Conservation (phyloP, 2,888 invertebrate genomes). For the Pediacus dermestoides region DNA sequence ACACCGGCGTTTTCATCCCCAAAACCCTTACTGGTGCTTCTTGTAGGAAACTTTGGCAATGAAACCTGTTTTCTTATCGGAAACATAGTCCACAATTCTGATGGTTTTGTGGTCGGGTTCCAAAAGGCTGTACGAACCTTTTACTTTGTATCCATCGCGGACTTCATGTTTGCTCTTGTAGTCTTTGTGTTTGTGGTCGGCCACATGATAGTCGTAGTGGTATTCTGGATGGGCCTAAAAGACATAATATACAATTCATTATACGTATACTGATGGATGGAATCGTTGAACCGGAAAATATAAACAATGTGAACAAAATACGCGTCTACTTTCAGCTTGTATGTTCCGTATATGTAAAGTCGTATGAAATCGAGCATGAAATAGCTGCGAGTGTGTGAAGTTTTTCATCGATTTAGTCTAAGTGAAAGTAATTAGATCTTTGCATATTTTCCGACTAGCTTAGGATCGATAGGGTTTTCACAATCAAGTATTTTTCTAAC, state of each 20-base stretch:
- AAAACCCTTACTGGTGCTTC: conserved; percentile 32
- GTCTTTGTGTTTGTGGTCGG: conserved; percentile 41
- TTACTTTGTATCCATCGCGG: conserved; percentile 45
- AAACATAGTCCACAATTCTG: conserved; percentile 41
- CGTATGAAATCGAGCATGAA: no score
- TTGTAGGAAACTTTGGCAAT: conserved; percentile 42
- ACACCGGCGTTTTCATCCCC: no score
- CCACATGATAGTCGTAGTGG: conserved; percentile 43
- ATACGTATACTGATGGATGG: background rate
- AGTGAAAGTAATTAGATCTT: conserved; percentile 4
- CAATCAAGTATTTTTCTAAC: no score
- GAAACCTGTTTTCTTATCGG: conserved; percentile 44
- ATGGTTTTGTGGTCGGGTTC: conserved; percentile 45
- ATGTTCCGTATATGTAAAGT: no score
- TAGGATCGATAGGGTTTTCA: no score
- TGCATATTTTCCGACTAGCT: no score
- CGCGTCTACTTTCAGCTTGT: no score
- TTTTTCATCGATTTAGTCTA: conserved; percentile 4
- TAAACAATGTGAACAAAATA: no score
- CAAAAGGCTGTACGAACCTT: conserved; percentile 42
- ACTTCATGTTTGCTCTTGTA: conserved; percentile 43
- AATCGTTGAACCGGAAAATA: conserved; percentile 3
- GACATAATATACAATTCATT: background rate
- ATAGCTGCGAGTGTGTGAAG: conserved; percentile 11
- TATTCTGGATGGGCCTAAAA: conserved; percentile 43